Evolutionary conservation across 2,113 vertebrate species (phyloP).

Genomic region (Chloropsis cyanopogon): DNA sequence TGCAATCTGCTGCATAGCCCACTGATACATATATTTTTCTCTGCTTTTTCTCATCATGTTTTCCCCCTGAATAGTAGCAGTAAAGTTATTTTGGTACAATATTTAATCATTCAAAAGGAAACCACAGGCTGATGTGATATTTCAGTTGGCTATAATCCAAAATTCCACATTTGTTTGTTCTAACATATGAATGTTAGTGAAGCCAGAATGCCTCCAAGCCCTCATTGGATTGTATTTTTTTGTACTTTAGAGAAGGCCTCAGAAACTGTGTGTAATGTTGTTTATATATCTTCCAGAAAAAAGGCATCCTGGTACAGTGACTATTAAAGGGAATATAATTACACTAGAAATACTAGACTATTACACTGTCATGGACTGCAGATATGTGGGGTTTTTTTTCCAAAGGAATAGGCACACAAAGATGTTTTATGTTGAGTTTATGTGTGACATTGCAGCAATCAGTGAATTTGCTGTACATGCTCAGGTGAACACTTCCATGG

Average conservation of each 20-base stretch:
- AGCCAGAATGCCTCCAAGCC: constrained; percentile 8
- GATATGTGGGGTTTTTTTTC: neutral
- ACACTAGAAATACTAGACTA: neutral
- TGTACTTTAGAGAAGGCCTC: neutral
- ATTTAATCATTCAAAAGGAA: constrained; percentile 39
- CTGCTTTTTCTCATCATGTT: neutral
- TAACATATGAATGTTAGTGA: neutral
- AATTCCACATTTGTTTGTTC: constrained; percentile 1
- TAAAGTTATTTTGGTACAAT: constrained; percentile 22
- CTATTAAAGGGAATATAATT: constrained; percentile 1
- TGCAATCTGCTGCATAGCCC: neutral
- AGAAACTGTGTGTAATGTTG: neutral
- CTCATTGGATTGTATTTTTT: neutral
- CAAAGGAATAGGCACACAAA: neutral
- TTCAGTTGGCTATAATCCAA: constrained; percentile 15
- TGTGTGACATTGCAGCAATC: neutral
- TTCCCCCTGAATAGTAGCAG: neutral
- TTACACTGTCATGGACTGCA: neutral
- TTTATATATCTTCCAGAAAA: neutral
- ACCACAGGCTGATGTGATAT: neutral
- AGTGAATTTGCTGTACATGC: neutral
- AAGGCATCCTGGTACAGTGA: neutral
- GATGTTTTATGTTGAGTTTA: neutral
- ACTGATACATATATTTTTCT: neutral
- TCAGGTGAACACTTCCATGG: fast-evolving